Conservation (phyloP, 2,113 vertebrate species). For the Pseudorectes ferrugineus region DNA sequence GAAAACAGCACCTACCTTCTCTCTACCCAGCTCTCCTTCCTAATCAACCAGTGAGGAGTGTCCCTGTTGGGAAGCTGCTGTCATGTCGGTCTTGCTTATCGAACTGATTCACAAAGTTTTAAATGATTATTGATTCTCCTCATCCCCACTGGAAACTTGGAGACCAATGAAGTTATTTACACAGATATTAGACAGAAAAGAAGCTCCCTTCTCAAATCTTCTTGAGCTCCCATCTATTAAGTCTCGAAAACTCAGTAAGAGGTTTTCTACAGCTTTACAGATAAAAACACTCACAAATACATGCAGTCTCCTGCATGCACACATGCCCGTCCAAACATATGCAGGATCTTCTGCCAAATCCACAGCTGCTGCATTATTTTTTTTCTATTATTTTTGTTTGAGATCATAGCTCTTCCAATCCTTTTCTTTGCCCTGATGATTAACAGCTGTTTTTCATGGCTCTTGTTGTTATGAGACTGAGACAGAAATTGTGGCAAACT, state of each 20-base stretch:
- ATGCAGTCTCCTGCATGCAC: background rate
- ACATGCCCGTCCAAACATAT: background rate
- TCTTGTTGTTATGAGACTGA: background rate
- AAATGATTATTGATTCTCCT: background rate
- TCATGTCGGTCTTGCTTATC: background rate
- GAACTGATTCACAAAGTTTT: conserved; percentile 45
- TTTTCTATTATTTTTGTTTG: background rate
- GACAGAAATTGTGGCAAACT: background rate
- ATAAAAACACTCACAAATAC: background rate
- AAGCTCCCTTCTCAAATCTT: background rate
- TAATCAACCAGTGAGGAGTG: background rate
- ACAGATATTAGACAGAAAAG: conserved; percentile 13
- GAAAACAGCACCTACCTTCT: background rate
- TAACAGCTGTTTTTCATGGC: background rate
- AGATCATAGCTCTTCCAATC: background rate
- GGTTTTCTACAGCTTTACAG: background rate
- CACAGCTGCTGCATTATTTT: background rate
- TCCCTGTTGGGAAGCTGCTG: background rate
- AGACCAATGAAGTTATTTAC: conserved; percentile 26
- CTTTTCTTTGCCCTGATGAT: background rate
- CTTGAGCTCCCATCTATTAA: background rate
- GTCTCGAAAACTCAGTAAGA: background rate
- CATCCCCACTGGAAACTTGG: background rate
- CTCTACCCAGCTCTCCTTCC: background rate
- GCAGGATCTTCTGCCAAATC: background rate